These are phyloP conservation scores for Coremacera marginata DNA, from an alignment of 2,888 invertebrate genomes.

Conservation along the genomic window DNA sequence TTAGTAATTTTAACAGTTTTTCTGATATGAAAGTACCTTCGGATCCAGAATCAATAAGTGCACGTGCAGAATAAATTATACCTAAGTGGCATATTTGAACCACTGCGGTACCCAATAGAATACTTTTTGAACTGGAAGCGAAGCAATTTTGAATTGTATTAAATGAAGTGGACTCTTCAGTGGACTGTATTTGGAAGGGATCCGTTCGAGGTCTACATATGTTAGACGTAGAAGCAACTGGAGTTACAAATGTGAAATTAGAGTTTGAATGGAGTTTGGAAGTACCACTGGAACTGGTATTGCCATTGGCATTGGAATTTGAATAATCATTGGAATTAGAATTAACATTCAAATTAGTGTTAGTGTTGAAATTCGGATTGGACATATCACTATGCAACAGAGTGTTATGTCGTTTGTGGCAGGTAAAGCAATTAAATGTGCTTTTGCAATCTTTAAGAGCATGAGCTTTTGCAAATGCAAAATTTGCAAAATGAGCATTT, in stretches of 20 bases:
- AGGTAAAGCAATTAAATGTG: slow-evolving; percentile 18
- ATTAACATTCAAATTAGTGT: neutral
- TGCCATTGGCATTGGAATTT: too few species aligned
- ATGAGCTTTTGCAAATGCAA: slow-evolving; percentile 30
- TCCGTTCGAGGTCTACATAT: too few species aligned
- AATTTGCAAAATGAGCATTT: too few species aligned
- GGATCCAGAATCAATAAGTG: slow-evolving; percentile 32
- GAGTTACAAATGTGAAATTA: too few species aligned
- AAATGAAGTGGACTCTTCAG: neutral
- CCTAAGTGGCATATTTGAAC: neutral
- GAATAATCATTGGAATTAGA: neutral
- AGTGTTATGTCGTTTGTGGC: slow-evolving; percentile 32
- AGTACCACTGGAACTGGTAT: too few species aligned
- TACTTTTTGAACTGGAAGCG: too few species aligned
- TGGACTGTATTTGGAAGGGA: slow-evolving; percentile 16
- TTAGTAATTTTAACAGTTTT: neutral
- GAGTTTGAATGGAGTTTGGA: too few species aligned
- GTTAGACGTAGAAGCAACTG: too few species aligned
- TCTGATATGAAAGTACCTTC: slow-evolving; percentile 33
- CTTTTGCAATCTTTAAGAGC: slow-evolving; percentile 23
- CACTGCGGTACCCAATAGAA: slow-evolving; percentile 35
- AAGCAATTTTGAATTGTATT: slow-evolving; percentile 13
- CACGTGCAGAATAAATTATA: neutral
- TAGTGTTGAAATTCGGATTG: neutral
- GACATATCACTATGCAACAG: slow-evolving; percentile 23